These are phyloP conservation scores for Magallana nippona DNA, from an alignment of 2,888 invertebrate species.

Conservation along the genomic window DNA sequence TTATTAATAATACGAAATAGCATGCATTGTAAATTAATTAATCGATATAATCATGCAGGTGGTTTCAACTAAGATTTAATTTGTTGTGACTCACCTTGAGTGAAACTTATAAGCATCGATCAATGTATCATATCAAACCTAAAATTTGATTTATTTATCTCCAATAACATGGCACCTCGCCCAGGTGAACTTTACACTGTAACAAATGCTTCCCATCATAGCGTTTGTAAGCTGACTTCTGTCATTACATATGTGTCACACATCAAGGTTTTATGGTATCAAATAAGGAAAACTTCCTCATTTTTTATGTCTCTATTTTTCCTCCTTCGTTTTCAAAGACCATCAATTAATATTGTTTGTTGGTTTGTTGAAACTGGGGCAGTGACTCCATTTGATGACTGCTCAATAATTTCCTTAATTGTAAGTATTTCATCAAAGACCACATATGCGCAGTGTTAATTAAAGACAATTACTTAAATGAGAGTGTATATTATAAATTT, in stretches of 20 bases:
- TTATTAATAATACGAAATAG: neutral
- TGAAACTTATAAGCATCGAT: neutral
- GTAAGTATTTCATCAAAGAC: no score
- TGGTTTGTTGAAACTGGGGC: no score
- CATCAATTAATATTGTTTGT: constrained; percentile 1
- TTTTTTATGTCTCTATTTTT: neutral
- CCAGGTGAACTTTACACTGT: neutral
- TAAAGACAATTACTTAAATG: no score
- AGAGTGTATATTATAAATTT: no score
- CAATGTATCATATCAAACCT: constrained; percentile 14
- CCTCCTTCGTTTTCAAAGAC: constrained; percentile 3
- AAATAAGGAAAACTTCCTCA: neutral
- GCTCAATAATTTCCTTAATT: no score
- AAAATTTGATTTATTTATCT: constrained; percentile 7
- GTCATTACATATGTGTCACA: neutral
- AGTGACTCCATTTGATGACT: no score
- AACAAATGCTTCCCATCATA: neutral
- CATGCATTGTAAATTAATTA: neutral
- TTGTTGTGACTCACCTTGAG: constrained; percentile 12
- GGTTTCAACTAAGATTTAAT: neutral
- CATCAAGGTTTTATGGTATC: neutral
- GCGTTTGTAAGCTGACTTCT: neutral
- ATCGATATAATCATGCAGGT: constrained; percentile 4
- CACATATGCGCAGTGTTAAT: no score
- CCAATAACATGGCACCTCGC: constrained; percentile 23